These are phyloP conservation scores for Agapetus fuscipes DNA, from an alignment of 2,888 invertebrate genomes.

Conservation along the genomic window DNA sequence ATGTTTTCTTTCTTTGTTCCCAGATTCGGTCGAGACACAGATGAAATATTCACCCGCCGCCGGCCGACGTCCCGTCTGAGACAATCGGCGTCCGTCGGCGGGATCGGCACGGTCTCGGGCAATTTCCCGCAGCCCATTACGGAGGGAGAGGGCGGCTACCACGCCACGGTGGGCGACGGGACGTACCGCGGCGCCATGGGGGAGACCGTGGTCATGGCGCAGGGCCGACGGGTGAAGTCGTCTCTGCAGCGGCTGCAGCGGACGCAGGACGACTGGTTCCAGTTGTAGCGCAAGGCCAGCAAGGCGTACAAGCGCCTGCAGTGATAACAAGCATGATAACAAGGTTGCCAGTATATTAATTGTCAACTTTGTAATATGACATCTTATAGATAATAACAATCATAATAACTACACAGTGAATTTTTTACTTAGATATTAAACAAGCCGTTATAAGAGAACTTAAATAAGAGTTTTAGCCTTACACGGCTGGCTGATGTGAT, in stretches of 20 bases:
- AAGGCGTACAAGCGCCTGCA: slow-evolving; percentile 21
- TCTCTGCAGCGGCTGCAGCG: slow-evolving; percentile 74
- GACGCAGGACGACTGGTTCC: slow-evolving; percentile 83
- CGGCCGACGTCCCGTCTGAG: slow-evolving; percentile 46
- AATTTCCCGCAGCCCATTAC: slow-evolving; percentile 30
- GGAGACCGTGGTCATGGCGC: slow-evolving; percentile 61
- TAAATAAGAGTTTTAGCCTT: too few relatives aligned
- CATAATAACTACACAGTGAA: too few relatives aligned
- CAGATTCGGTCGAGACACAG: slow-evolving; percentile 48
- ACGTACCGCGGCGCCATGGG: slow-evolving; percentile 33
- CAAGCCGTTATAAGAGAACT: too few relatives aligned
- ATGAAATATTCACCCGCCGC: slow-evolving; percentile 45
- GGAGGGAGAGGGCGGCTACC: slow-evolving; percentile 27
- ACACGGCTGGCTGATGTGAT: too few relatives aligned
- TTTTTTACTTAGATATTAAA: too few relatives aligned
- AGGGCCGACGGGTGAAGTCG: slow-evolving; percentile 68
- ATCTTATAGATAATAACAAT: too few relatives aligned
- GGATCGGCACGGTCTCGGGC: slow-evolving; percentile 23
- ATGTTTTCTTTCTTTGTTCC: slow-evolving; percentile 23
- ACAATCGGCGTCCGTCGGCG: slow-evolving; percentile 42
- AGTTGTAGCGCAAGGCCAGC: slow-evolving; percentile 65
- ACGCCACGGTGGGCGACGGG: too few relatives aligned
- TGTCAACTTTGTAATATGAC: too few relatives aligned
- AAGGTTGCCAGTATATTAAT: too few relatives aligned
- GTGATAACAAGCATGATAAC: slow-evolving; percentile 23